Evolutionary conservation across 2,888 invertebrate species (phyloP).

Genomic region (Erebia ligea): DNA sequence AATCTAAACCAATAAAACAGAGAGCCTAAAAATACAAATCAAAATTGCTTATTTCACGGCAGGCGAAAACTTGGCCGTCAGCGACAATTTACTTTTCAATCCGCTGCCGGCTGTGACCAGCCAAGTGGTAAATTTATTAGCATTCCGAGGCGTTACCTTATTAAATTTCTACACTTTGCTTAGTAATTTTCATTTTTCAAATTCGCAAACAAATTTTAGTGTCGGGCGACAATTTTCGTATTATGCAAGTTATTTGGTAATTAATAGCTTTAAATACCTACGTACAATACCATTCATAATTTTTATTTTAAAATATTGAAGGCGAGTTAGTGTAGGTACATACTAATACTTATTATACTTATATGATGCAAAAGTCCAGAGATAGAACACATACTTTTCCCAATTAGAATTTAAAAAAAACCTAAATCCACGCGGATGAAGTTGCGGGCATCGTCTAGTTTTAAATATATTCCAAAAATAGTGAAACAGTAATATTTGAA

Average conservation of each 20-base stretch:
- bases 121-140: constrained; percentile 66
- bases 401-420: too few relatives aligned
- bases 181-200: constrained; percentile 38
- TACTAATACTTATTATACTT: too few relatives aligned
- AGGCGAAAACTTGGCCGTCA: constrained; percentile 48
- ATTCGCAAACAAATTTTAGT: constrained; percentile 28
- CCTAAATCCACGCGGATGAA: too few relatives aligned
- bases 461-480: too few relatives aligned
- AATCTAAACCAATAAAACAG: not conserved
- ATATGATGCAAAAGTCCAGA: too few relatives aligned
- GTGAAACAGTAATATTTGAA: too few relatives aligned
- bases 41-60: constrained; percentile 4
- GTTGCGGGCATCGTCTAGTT: too few relatives aligned
- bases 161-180: constrained; percentile 53
- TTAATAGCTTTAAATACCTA: not conserved
- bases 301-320: too few relatives aligned
- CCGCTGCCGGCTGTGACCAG: constrained; percentile 48
- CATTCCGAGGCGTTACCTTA: constrained; percentile 70
- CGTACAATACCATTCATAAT: too few relatives aligned
- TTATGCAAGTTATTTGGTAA: constrained; percentile 2
- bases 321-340: too few relatives aligned
- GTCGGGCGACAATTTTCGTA: not conserved
- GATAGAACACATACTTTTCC: too few relatives aligned
- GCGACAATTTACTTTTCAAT: constrained; percentile 62
- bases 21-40: not conserved